phyloP scores from a whole-genome alignment of 2,888 invertebrate species.

The Leptothorax acervorum region DNA sequence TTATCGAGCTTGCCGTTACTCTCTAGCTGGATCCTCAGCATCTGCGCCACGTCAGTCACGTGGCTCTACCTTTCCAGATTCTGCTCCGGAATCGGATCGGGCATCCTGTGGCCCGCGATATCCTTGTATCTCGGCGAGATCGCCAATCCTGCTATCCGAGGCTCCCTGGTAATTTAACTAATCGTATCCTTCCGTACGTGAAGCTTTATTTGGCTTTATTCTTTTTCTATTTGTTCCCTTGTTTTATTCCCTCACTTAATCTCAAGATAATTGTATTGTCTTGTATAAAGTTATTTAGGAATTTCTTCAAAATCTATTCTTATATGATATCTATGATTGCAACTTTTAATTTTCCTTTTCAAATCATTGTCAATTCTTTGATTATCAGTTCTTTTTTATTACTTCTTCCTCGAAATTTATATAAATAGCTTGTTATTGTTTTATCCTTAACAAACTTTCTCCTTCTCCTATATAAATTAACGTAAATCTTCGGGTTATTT shows the following conservation, averaged over 20 bases:
- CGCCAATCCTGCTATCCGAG: conserved; percentile 82
- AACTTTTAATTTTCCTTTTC: not conserved
- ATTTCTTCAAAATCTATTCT: not conserved
- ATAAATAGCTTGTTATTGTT: not conserved
- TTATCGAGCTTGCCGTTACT: conserved; percentile 77
- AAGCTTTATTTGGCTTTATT: not conserved
- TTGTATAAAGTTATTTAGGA: not conserved
- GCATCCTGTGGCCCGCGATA: conserved; percentile 81
- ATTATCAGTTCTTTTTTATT: not conserved
- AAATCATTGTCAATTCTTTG: not conserved
- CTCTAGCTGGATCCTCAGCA: conserved; percentile 80
- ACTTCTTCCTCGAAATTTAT: not conserved
- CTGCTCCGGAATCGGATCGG: conserved; percentile 79
- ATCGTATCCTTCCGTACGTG: not conserved
- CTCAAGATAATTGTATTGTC: not conserved
- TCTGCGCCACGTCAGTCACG: conserved; percentile 78
- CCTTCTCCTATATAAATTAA: not conserved
- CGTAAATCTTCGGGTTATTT: not conserved
- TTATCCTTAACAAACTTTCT: not conserved
- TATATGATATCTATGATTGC: not conserved
- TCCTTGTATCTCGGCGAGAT: conserved; percentile 82
- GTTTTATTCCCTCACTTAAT: not conserved
- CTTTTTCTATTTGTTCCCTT: not conserved
- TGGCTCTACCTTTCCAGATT: conserved; percentile 81
- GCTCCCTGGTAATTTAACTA: conserved; percentile 79